Percentiles rank a stretch among this genome's conserved stretches.
phyloP scores from a whole-genome alignment of 30 jellyfish, hydroid and myxozoan species.

The Morbakka virulenta region DNA sequence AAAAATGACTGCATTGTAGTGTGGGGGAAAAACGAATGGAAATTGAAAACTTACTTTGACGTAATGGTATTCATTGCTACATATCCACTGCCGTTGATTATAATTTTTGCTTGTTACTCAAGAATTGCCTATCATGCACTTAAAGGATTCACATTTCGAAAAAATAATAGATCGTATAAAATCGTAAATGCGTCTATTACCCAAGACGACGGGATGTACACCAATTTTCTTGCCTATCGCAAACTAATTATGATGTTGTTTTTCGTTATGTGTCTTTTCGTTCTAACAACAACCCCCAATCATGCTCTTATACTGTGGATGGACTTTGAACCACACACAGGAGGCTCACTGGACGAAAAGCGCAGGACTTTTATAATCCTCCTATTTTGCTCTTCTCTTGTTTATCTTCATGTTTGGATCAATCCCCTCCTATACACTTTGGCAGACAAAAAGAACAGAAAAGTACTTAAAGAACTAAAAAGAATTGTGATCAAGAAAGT shows the following conservation, averaged over 20 bases:
- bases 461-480: no score
- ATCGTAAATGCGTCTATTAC: background rate
- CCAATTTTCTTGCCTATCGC: background rate
- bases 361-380: conserved; percentile 41
- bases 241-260: conserved; percentile 27
- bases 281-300: conserved; percentile 59
- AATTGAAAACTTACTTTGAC: background rate
- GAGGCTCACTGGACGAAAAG: background rate
- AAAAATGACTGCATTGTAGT: background rate
- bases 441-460: conserved; percentile 38
- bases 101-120: conserved; percentile 13
- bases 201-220: background rate
- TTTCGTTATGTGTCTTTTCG: conserved; percentile 31
- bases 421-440: conserved; percentile 53
- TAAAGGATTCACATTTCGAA: background rate
- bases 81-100: conserved; percentile 46
- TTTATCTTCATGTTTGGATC: conserved; percentile 42
- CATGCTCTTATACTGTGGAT: conserved; percentile 57
- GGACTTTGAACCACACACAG: conserved; percentile 34
- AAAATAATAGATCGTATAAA: background rate
- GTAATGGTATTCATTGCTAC: conserved; percentile 18
- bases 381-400: conserved; percentile 37
- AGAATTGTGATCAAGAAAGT: no score
- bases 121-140: conserved; percentile 36
- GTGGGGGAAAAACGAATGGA: background rate